Conservation (phyloP, 2,797 vertebrate genomes). For the Clarias platycephalus region DNA sequence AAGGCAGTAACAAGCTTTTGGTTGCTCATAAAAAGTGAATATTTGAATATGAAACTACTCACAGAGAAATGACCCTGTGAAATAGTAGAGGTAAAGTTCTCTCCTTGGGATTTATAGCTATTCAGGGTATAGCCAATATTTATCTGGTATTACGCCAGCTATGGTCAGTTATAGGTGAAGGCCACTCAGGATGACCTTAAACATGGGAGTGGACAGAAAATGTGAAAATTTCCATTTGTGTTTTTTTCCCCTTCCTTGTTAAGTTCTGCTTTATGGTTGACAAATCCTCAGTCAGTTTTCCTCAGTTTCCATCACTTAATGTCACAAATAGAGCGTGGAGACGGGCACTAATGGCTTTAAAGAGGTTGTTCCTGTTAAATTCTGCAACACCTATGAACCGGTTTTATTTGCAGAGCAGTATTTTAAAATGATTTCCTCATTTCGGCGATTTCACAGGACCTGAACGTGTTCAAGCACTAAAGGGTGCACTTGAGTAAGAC, state of each 20-base stretch:
- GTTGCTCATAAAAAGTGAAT: slow-evolving; percentile 62
- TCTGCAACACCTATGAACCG: slow-evolving; percentile 60
- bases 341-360: slow-evolving; percentile 50
- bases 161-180: slow-evolving; percentile 52
- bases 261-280: slow-evolving; percentile 49
- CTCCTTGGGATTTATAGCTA: slow-evolving; percentile 59
- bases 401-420: slow-evolving; percentile 56
- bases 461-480: slow-evolving; percentile 57
- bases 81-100: slow-evolving; percentile 60
- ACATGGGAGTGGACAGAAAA: slow-evolving; percentile 38
- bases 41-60: slow-evolving; percentile 60
- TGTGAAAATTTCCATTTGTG: slow-evolving; percentile 53
- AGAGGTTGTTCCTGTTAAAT: slow-evolving; percentile 56
- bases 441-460: slow-evolving; percentile 65
- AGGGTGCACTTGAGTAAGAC: slow-evolving; percentile 60
- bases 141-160: slow-evolving; percentile 62
- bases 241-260: slow-evolving; percentile 33
- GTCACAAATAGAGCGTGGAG: slow-evolving; percentile 51
- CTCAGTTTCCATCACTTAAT: slow-evolving; percentile 55
- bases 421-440: slow-evolving; percentile 67
- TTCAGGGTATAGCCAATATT: slow-evolving; percentile 54
- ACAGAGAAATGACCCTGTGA: slow-evolving; percentile 59
- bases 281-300: slow-evolving; percentile 44
- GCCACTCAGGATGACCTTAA: slow-evolving; percentile 52
- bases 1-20: slow-evolving; percentile 57